These are phyloP conservation scores for Drosophila nigrodunni DNA, from an alignment of 1,140 invertebrate genomes.

Conservation along the genomic window DNA sequence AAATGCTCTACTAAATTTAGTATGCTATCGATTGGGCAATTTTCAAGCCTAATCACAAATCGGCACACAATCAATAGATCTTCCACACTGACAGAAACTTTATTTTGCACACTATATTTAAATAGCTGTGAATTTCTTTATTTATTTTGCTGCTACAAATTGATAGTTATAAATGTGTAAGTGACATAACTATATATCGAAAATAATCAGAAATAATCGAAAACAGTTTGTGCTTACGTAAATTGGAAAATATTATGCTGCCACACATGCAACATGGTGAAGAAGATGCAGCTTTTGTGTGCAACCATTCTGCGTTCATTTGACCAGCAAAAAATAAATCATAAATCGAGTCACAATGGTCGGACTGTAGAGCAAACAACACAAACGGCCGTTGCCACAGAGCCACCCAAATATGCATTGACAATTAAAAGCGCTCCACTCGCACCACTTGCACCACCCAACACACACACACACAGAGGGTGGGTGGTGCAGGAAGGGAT, in stretches of 20 bases:
- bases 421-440: conserved; percentile 66
- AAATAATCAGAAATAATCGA: conserved; percentile 22
- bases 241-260: conserved; percentile 11
- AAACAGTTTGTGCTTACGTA: conserved; percentile 19
- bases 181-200: conserved; percentile 14
- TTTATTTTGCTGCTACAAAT: background rate
- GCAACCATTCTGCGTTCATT: conserved; percentile 36
- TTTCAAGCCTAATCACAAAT: background rate
- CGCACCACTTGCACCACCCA: conserved; percentile 10
- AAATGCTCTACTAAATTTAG: background rate
- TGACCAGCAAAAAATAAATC: conserved; percentile 70
- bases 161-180: conserved; percentile 14
- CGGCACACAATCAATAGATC: background rate
- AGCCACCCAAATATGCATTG: conserved; percentile 68
- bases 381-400: conserved; percentile 14
- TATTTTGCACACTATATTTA: background rate
- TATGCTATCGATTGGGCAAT: background rate
- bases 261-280: conserved; percentile 2
- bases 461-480: background rate
- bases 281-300: background rate
- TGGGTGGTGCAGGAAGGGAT: background rate
- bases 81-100: background rate
- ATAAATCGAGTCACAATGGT: conserved; percentile 74
- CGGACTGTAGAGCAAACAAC: conserved; percentile 55
- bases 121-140: background rate